Percentiles rank a stretch among this genome's conserved stretches.
These are phyloP conservation scores for Ariolimax columbianus DNA, from an alignment of 2,888 invertebrate species.

Conservation along the genomic window DNA sequence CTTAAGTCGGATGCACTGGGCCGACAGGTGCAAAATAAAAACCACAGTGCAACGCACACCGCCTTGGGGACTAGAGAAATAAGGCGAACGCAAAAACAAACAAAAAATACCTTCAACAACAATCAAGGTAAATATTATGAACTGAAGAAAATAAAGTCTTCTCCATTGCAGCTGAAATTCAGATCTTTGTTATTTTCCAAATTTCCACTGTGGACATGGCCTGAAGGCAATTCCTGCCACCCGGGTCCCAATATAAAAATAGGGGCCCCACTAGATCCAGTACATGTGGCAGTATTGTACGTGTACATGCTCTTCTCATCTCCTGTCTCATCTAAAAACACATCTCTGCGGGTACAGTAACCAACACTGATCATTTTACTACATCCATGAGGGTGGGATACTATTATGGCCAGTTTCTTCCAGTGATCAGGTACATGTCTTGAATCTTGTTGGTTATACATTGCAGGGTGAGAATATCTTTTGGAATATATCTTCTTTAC, in stretches of 20 bases:
- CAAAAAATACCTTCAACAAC: too few relatives aligned
- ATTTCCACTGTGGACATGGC: not conserved
- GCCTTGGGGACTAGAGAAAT: too few relatives aligned
- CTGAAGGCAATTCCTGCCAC: not conserved
- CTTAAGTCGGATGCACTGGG: too few relatives aligned
- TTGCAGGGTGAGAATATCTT: not conserved
- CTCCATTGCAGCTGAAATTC: not conserved
- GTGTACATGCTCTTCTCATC: not conserved
- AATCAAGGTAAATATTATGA: too few relatives aligned
- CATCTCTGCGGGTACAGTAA: not conserved
- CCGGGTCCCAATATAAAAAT: not conserved
- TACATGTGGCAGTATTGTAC: not conserved
- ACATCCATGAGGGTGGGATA: slow-evolving; percentile 4
- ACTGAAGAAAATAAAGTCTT: too few relatives aligned
- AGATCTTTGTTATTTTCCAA: not conserved
- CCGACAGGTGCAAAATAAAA: too few relatives aligned
- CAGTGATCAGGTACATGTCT: not conserved
- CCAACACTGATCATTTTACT: slow-evolving; percentile 1
- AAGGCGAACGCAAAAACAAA: too few relatives aligned
- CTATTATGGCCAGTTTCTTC: not conserved
- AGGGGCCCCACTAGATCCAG: slow-evolving; percentile 1
- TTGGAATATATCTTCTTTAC: not conserved
- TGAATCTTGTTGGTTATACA: not conserved
- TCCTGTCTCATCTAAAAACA: too few relatives aligned
- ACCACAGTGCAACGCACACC: too few relatives aligned